Conservation (phyloP, 1,140 invertebrate genomes). For the Leptopilina clavipes region DNA sequence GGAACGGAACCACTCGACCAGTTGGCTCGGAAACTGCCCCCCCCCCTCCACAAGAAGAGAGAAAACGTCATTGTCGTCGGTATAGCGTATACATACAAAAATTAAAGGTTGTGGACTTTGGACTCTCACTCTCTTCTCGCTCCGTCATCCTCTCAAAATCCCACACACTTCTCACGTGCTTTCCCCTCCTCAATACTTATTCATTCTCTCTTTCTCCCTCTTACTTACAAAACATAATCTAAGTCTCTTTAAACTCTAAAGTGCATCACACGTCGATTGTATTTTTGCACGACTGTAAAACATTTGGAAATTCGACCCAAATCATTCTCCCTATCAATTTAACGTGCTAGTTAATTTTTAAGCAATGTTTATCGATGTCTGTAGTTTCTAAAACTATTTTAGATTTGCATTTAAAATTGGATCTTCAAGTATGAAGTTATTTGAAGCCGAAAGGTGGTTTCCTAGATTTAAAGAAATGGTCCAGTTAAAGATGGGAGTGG, state of each 20-base stretch:
- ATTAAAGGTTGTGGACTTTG: conserved; percentile 58
- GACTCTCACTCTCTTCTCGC: conserved; percentile 44
- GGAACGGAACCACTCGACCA: conserved; percentile 42
- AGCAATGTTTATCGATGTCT: no score
- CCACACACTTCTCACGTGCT: neutral
- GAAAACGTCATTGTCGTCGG: conserved; percentile 56
- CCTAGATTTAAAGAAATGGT: no score
- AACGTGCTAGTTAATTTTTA: no score
- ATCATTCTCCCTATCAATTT: neutral
- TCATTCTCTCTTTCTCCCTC: conserved; percentile 12
- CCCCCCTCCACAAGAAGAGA: conserved; percentile 42
- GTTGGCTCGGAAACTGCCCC: conserved; percentile 52
- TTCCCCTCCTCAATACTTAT: neutral
- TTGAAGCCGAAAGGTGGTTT: no score
- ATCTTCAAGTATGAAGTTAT: no score
- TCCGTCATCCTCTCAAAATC: neutral
- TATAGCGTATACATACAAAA: conserved; percentile 47
- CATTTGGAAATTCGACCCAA: conserved; percentile 4
- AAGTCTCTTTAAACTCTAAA: conserved; percentile 25
- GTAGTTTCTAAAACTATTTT: no score
- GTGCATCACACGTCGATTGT: conserved; percentile 5
- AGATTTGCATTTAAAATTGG: no score
- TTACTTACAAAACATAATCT: conserved; percentile 24
- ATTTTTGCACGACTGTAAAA: conserved; percentile 20
- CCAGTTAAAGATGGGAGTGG: no score